These are phyloP conservation scores for Semotilus atromaculatus DNA, from an alignment of 2,797 vertebrate genomes.

Conservation along the genomic window DNA sequence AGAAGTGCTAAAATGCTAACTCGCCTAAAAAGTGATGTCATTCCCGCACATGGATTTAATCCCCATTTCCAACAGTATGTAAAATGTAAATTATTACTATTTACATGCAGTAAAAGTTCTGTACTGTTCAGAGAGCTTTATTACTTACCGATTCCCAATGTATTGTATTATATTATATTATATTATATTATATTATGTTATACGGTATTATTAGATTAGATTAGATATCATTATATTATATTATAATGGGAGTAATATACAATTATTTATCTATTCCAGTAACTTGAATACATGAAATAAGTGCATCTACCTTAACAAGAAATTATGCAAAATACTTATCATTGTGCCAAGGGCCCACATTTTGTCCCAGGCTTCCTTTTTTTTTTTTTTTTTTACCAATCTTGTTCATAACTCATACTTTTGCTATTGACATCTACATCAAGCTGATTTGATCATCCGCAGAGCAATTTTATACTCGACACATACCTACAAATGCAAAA, in stretches of 20 bases:
- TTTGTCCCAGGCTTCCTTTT: background rate
- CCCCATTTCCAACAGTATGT: background rate
- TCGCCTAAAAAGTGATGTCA: too few species aligned
- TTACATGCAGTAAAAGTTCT: background rate
- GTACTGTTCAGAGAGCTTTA: background rate
- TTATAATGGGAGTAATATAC: background rate
- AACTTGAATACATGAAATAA: background rate
- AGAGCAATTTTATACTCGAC: constrained; percentile 16
- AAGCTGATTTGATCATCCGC: constrained; percentile 24
- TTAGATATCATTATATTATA: background rate
- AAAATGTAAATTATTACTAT: background rate
- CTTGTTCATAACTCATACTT: constrained; percentile 26
- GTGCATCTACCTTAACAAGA: background rate
- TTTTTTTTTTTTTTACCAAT: constrained; percentile 1
- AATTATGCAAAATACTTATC: background rate
- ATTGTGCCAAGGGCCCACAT: background rate
- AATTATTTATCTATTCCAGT: background rate
- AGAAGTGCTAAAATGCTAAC: too few species aligned
- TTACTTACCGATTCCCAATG: background rate
- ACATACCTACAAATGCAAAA: constrained; percentile 31
- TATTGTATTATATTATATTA: background rate
- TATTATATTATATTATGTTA: background rate
- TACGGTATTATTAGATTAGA: too few species aligned
- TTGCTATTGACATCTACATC: constrained; percentile 25
- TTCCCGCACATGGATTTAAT: background rate